Percentiles rank a stretch among this genome's conserved stretches.
phyloP scores from a whole-genome alignment of 2,797 vertebrate species.

The Semaprochilodus insignis region DNA sequence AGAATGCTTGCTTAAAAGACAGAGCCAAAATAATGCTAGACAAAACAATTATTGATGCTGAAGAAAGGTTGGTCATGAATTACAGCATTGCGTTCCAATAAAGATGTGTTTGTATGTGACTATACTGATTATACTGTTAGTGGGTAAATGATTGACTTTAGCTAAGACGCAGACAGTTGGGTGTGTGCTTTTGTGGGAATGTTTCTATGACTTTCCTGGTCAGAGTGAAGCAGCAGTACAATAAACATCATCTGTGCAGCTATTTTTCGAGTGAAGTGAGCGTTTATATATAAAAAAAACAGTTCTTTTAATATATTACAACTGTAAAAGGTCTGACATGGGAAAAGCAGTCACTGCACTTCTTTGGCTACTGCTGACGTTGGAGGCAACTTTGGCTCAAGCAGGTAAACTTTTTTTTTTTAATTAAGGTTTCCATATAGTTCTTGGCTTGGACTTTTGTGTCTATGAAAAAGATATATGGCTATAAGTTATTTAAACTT shows the following conservation, averaged over 20 bases:
- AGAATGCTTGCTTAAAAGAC: neutral
- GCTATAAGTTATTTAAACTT: no score
- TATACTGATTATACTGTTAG: neutral
- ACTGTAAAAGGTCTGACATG: conserved; percentile 57
- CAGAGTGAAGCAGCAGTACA: neutral
- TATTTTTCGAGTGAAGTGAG: no score
- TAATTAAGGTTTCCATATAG: no score
- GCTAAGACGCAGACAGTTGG: neutral
- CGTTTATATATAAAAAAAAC: neutral
- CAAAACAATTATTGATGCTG: neutral
- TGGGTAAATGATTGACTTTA: conserved; percentile 61
- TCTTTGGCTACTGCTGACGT: conserved; percentile 66
- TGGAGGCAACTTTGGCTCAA: conserved; percentile 75
- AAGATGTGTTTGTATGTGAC: neutral
- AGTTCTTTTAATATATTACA: neutral
- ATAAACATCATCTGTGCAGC: neutral
- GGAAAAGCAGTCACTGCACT: conserved; percentile 37
- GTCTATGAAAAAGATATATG: no score
- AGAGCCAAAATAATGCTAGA: neutral
- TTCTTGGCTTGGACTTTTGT: no score
- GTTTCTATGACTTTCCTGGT: conserved; percentile 24
- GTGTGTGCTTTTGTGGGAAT: neutral
- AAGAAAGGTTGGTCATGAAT: neutral
- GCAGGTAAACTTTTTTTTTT: conserved; percentile 71
- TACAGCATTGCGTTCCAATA: neutral